phyloP scores from a whole-genome alignment of 2,113 vertebrate species.

The Craseonycteris thonglongyai region DNA sequence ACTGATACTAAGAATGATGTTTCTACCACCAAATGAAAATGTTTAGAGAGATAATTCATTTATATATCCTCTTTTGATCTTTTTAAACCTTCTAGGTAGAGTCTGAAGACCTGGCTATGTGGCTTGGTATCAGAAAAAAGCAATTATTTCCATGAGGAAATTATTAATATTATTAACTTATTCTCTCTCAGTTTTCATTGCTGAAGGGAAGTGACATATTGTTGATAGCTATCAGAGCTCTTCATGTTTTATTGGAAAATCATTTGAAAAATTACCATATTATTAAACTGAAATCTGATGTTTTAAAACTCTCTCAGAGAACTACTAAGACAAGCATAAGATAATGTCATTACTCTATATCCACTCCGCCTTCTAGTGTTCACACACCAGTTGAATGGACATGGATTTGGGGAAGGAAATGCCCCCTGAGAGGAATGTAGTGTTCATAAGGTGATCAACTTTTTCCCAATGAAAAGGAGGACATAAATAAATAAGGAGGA shows the following conservation, averaged over 20 bases:
- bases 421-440: not conserved
- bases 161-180: constrained; percentile 14
- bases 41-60: not conserved
- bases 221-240: constrained; percentile 60
- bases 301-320: constrained; percentile 50
- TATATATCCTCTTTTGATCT: not conserved
- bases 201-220: constrained; percentile 39
- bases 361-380: not conserved
- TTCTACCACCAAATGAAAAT: constrained; percentile 14
- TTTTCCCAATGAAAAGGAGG: too few species aligned
- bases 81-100: not conserved
- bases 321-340: constrained; percentile 5
- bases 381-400: not conserved
- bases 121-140: constrained; percentile 6
- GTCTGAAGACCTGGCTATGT: not conserved
- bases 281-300: constrained; percentile 47
- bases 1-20: not conserved
- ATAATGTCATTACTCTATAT: not conserved
- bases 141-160: constrained; percentile 22
- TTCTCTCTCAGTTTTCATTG: constrained; percentile 37
- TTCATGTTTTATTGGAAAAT: constrained; percentile 50
- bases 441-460: too few species aligned
- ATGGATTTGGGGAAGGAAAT: not conserved
- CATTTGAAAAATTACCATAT: constrained; percentile 58
- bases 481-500: too few species aligned